Evolutionary conservation across 2,888 invertebrate species (phyloP).

Genomic region (Pseudoips prasinana): DNA sequence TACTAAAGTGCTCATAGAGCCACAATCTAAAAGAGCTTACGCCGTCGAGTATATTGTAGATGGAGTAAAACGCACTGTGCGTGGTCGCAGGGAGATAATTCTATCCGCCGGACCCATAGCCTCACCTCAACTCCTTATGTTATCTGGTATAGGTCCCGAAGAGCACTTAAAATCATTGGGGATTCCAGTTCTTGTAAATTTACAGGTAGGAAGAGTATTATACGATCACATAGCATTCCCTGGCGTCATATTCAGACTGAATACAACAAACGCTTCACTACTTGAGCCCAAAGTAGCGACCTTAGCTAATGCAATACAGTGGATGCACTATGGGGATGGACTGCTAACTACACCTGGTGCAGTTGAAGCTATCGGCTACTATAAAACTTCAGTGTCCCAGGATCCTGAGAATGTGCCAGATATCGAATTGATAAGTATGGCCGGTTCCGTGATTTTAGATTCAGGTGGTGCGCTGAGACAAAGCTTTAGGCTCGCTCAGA

Average conservation of each 20-base stretch:
- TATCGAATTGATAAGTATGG: constrained; percentile 84
- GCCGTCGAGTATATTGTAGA: constrained; percentile 86
- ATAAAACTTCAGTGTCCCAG: constrained; percentile 80
- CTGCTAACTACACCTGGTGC: constrained; percentile 83
- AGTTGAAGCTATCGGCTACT: constrained; percentile 85
- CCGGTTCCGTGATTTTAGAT: constrained; percentile 84
- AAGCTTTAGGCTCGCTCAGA: constrained; percentile 81
- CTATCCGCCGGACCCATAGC: constrained; percentile 93
- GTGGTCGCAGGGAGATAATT: constrained; percentile 90
- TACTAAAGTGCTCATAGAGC: constrained; percentile 72
- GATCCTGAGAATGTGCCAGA: constrained; percentile 83
- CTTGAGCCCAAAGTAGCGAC: constrained; percentile 67
- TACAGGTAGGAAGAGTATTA: constrained; percentile 85
- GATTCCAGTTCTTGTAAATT: constrained; percentile 83
- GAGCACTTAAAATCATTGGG: constrained; percentile 80
- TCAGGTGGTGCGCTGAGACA: constrained; percentile 74
- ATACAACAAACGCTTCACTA: constrained; percentile 66
- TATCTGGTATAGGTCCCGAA: constrained; percentile 87
- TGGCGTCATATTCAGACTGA: constrained; percentile 72
- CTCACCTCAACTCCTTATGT: constrained; percentile 94
- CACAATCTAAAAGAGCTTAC: constrained; percentile 82
- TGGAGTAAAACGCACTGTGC: constrained; percentile 70
- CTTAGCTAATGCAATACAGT: constrained; percentile 62
- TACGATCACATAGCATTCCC: constrained; percentile 84
- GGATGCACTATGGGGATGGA: constrained; percentile 77